Base-by-base conservation (phyloP, 2,888 invertebrate species). In the Drosophila histrio region DNA sequence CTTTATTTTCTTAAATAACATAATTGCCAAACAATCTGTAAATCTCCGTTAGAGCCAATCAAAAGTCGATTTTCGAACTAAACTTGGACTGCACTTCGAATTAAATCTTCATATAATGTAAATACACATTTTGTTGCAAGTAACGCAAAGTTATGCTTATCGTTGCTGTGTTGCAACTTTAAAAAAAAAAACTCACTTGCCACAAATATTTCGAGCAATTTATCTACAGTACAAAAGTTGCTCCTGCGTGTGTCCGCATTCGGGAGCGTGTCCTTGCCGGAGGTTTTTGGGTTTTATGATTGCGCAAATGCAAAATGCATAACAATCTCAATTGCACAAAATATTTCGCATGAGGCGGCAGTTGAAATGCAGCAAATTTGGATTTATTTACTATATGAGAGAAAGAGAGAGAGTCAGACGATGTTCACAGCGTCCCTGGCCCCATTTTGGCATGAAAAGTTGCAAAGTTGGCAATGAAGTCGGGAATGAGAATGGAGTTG, bases 321-420 rank as follows among this genome's bases (percentile, higher is more conserved):
- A 84, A 78, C 84, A 82, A 82, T 83, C 82, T 84, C 78, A 84
- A 82, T 77, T 80, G 82, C 71, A 85, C 59, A 65, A 65, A 72
- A 85, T 78, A 82, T 82, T 82, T 76, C 71, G 72, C 67, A 65
- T 74, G 65, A 62, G 38, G 56, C 61, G 53, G 64, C 74, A 75
- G 73, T 69, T 75, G 75, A 74, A 64, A 65, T 56, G 56, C 60
- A 41, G 53, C 73, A 84, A 82, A 82, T 82, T 87, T 81, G 82
- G 82, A 82, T 87, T 82, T 82, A 82, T 82, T 69, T 77, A n/a
- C n/a, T n/a, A 39, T 59, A 52, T 52, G 47, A 41, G 28, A 9
- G 19, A 3, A 13, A 15, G 15, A 39, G 21, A n/a, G 1, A 26
- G 19, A 13, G 2, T 24, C 8, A 44, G 38, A 13, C 28, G 46